These are phyloP conservation scores for Talpa occidentalis DNA, from an alignment of 2,113 vertebrate species.

Conservation along the genomic window DNA sequence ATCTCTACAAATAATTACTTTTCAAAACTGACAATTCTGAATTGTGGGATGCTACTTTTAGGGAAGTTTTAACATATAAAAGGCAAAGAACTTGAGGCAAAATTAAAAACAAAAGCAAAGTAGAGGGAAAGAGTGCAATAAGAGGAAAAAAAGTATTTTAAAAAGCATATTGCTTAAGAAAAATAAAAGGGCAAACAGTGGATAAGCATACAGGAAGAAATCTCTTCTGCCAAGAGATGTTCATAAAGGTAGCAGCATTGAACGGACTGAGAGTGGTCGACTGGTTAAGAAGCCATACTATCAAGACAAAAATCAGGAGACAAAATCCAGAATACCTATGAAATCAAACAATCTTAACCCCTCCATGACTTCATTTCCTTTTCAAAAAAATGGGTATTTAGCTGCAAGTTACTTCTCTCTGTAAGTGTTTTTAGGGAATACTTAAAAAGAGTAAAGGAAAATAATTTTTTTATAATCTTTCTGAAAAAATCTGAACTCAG, in stretches of 20 bases:
- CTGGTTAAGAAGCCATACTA: not conserved
- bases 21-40: slow-evolving; percentile 44
- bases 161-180: slow-evolving; percentile 63
- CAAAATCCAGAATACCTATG: slow-evolving; percentile 31
- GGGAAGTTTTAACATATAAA: slow-evolving; percentile 52
- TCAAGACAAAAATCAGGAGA: not conserved
- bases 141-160: slow-evolving; percentile 33
- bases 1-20: slow-evolving; percentile 57
- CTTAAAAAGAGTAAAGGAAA: not conserved
- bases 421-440: slow-evolving; percentile 43
- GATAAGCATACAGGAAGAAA: slow-evolving; percentile 49
- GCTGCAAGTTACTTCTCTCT: slow-evolving; percentile 1
- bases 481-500: slow-evolving; percentile 15
- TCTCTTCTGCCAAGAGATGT: slow-evolving; percentile 56
- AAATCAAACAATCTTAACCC: slow-evolving; percentile 21
- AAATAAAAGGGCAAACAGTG: slow-evolving; percentile 47
- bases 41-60: slow-evolving; percentile 14
- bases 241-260: slow-evolving; percentile 39
- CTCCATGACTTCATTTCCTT: slow-evolving; percentile 21
- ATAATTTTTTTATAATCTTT: not conserved
- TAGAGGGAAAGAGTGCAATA: slow-evolving; percentile 53
- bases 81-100: slow-evolving; percentile 58
- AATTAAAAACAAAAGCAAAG: slow-evolving; percentile 42
- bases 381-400: slow-evolving; percentile 40
- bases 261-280: not conserved